Conservation (phyloP, 64 coral and sea anemone species). For the Actinia equina region DNA sequence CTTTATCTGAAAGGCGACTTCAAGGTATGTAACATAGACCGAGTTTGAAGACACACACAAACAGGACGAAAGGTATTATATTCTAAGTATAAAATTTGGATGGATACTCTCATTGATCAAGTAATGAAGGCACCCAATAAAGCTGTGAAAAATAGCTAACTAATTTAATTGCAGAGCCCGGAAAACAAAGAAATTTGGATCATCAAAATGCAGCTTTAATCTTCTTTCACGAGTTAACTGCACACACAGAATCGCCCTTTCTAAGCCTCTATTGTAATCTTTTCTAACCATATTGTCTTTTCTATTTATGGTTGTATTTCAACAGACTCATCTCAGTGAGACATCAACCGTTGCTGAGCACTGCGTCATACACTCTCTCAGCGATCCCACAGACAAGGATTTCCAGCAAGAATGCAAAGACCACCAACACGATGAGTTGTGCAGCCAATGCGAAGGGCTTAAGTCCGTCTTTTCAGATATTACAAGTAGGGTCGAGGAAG, state of each 20-base stretch:
- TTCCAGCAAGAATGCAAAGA: constrained; percentile 5
- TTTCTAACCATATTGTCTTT: background rate
- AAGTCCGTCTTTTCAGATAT: background rate
- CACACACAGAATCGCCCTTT: background rate
- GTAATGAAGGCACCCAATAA: too few species aligned
- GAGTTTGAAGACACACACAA: background rate
- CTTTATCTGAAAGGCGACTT: constrained; percentile 1
- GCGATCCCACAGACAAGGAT: constrained; percentile 26
- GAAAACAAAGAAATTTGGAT: too few species aligned
- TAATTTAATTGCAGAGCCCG: too few species aligned
- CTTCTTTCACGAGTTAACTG: too few species aligned
- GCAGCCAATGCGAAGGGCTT: constrained; percentile 15
- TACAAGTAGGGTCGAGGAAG: background rate
- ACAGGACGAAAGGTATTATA: background rate
- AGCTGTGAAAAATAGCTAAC: too few species aligned
- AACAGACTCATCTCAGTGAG: constrained; percentile 26
- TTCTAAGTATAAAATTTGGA: too few species aligned
- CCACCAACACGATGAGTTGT: constrained; percentile 23
- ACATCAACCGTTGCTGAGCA: constrained; percentile 31
- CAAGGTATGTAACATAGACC: background rate
- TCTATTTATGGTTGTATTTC: background rate
- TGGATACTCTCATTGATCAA: too few species aligned
- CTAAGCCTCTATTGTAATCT: background rate
- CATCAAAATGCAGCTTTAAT: too few species aligned
- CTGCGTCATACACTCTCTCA: constrained; percentile 22